Conservation (phyloP, 1,140 invertebrate species). For the Venustaconcha ellipsiformis region DNA sequence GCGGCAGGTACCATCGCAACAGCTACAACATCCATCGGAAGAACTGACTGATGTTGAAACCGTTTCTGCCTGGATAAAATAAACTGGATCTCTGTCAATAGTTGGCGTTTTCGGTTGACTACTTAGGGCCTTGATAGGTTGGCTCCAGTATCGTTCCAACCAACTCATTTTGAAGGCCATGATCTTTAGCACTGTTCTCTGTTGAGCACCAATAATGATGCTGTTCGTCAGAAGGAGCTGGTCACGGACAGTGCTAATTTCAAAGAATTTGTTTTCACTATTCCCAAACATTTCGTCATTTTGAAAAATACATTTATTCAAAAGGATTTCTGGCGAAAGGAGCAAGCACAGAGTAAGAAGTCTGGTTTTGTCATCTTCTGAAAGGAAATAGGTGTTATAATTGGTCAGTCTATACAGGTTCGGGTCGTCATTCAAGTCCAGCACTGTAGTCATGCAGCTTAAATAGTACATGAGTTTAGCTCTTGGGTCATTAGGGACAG, state of each 20-base stretch:
- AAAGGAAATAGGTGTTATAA: conserved; percentile 29
- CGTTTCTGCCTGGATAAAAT: no score
- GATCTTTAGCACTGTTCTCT: conserved; percentile 4
- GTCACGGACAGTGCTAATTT: conserved; percentile 26
- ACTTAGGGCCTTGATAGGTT: neutral
- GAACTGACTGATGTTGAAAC: no score
- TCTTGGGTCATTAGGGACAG: conserved; percentile 25
- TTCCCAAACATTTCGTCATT: conserved; percentile 36
- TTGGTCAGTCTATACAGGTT: conserved; percentile 19
- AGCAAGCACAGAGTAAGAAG: conserved; percentile 24
- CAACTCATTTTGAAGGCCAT: conserved; percentile 10
- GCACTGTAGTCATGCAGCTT: conserved; percentile 19
- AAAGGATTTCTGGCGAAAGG: conserved; percentile 26
- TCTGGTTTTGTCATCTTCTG: conserved; percentile 12
- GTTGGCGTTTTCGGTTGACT: no score
- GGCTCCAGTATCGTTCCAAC: neutral
- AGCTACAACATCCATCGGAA: no score
- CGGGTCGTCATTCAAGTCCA: conserved; percentile 21
- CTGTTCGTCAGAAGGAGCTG: conserved; percentile 16
- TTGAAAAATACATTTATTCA: conserved; percentile 38
- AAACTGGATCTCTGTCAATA: no score
- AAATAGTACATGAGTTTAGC: conserved; percentile 41
- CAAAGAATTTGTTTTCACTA: conserved; percentile 34
- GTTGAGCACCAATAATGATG: conserved; percentile 21
- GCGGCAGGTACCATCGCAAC: no score